phyloP scores from a whole-genome alignment of 2,888 invertebrate species.

The Sesia apiformis region DNA sequence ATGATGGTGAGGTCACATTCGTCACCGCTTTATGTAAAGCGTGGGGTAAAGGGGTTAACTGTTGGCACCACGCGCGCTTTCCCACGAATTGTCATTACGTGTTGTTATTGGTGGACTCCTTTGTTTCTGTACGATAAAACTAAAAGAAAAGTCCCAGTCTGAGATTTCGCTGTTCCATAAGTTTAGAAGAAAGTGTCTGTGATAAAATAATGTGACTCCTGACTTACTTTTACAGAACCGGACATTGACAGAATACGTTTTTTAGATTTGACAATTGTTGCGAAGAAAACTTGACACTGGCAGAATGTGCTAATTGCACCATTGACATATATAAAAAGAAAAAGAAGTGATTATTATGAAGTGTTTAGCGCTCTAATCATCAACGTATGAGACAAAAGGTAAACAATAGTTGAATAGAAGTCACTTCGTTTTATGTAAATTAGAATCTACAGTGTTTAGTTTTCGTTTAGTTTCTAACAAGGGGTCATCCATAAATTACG shows the following conservation, averaged over 20 bases:
- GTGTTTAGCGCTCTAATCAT: too few relatives aligned
- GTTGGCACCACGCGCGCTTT: neutral
- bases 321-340: too few relatives aligned
- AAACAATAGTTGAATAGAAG: neutral
- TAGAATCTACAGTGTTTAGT: neutral
- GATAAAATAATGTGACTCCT: neutral
- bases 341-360: too few relatives aligned
- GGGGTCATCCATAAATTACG: too few relatives aligned
- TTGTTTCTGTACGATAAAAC: neutral
- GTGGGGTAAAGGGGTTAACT: neutral
- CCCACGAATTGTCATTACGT: neutral
- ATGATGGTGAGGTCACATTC: constrained; percentile 1
- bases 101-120: neutral
- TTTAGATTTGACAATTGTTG: too few relatives aligned
- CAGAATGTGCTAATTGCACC: too few relatives aligned
- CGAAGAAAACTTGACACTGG: too few relatives aligned
- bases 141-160: neutral
- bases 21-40: constrained; percentile 15
- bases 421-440: neutral
- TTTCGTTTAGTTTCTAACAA: neutral
- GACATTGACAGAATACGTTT: too few relatives aligned
- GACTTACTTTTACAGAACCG: too few relatives aligned
- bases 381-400: neutral
- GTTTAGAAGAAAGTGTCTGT: neutral
- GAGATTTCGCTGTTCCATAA: neutral